Conservation (phyloP, 2,888 invertebrate species). For the Adineta ricciae region DNA sequence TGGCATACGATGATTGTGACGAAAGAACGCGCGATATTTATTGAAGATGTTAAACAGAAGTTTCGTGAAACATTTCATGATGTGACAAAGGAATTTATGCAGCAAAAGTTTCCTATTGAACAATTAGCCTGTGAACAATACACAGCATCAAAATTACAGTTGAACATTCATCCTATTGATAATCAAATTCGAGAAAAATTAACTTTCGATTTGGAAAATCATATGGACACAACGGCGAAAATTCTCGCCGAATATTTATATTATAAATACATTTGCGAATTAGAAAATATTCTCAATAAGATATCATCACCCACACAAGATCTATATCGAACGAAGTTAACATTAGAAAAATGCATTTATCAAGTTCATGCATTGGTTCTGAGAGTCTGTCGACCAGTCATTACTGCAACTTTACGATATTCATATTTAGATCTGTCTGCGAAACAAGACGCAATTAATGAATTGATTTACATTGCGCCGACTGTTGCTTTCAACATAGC, state of each 20-base stretch:
- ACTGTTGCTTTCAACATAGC: background rate
- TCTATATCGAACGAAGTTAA: background rate
- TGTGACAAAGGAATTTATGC: too few relatives aligned
- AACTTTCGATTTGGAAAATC: background rate
- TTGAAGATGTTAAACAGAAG: background rate
- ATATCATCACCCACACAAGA: background rate
- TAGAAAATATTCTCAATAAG: background rate
- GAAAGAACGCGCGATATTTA: background rate
- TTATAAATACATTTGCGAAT: background rate
- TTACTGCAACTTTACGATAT: background rate
- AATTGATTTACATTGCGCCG: background rate
- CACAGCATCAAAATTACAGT: too few relatives aligned
- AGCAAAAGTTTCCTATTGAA: too few relatives aligned
- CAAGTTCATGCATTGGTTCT: background rate
- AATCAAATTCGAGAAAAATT: background rate
- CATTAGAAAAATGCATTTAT: background rate
- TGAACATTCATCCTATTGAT: background rate
- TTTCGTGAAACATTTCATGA: background rate
- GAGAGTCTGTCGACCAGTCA: background rate
- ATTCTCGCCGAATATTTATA: background rate
- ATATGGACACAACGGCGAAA: too few relatives aligned
- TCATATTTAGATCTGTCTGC: background rate
- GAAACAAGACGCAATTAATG: background rate
- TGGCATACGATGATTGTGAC: background rate
- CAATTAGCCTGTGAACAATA: too few relatives aligned